These are phyloP conservation scores for Hydrocynus forskahlii DNA, from an alignment of 2,797 vertebrate genomes.

Conservation along the genomic window DNA sequence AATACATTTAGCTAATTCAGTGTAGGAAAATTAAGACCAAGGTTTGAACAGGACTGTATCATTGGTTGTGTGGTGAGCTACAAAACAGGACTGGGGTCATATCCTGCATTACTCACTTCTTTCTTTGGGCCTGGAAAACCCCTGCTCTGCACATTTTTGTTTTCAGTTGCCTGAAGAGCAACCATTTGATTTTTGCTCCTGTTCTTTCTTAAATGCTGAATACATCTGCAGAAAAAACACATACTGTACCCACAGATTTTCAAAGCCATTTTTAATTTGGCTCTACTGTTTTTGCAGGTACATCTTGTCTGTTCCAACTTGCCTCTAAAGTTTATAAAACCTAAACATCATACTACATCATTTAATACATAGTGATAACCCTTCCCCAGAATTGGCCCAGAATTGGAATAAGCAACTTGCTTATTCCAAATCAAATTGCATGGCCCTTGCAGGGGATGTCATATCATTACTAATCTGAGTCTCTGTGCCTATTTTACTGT, in stretches of 20 bases:
- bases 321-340: no score
- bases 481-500: not conserved
- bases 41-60: not conserved
- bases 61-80: not conserved
- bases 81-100: not conserved
- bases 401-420: not conserved
- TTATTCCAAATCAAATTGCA: not conserved
- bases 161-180: no score
- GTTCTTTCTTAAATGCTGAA: no score
- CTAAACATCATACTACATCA: no score
- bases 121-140: not conserved
- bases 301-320: no score
- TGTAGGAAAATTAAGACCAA: slow-evolving; percentile 17
- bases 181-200: no score
- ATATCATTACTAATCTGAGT: not conserved
- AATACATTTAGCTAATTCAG: slow-evolving; percentile 12
- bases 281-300: no score
- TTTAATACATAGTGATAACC: no score
- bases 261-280: no score
- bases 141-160: not conserved
- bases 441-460: not conserved
- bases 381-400: not conserved
- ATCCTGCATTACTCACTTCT: not conserved
- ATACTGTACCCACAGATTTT: no score
- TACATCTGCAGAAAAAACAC: no score